These are phyloP conservation scores for Furcula furcula DNA, from an alignment of 2,888 invertebrate genomes.

Conservation along the genomic window DNA sequence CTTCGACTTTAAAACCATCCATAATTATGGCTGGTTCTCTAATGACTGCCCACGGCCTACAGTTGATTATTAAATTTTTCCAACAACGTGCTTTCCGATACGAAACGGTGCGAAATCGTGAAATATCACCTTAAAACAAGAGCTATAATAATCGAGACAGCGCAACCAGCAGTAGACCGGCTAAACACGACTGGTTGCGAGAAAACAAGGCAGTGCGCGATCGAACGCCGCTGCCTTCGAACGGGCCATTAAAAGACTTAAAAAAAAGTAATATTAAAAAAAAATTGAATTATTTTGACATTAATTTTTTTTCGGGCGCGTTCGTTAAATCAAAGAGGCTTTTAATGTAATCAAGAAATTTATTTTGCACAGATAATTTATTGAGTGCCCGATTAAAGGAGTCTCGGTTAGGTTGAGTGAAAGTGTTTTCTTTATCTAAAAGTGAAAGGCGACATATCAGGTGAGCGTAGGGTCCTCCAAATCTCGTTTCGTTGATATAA, in stretches of 20 bases:
- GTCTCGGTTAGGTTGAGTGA: slow-evolving; percentile 48
- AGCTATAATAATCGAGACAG: slow-evolving; percentile 55
- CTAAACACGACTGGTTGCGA: slow-evolving; percentile 57
- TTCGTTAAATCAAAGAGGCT: slow-evolving; percentile 17
- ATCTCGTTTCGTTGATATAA: slow-evolving; percentile 51
- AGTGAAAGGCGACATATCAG: slow-evolving; percentile 64
- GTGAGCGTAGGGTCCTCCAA: slow-evolving; percentile 52
- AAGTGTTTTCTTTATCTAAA: slow-evolving; percentile 62
- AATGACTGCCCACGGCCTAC: slow-evolving; percentile 22
- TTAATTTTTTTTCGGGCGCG: slow-evolving; percentile 23
- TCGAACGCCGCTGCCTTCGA: slow-evolving; percentile 35
- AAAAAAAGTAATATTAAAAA: slow-evolving; percentile 13
- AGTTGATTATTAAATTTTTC: slow-evolving; percentile 51
- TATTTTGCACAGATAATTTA: slow-evolving; percentile 13
- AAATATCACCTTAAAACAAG: slow-evolving; percentile 36
- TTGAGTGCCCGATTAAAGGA: slow-evolving; percentile 25
- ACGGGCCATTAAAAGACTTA: slow-evolving; percentile 29
- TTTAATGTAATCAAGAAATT: slow-evolving; percentile 5
- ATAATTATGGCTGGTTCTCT: too few species aligned
- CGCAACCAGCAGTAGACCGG: slow-evolving; percentile 45
- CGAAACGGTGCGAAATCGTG: slow-evolving; percentile 32
- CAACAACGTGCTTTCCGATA: slow-evolving; percentile 55
- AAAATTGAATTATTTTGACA: slow-evolving; percentile 26
- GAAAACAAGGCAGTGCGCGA: slow-evolving; percentile 61
- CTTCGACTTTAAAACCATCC: too few species aligned